Conservation (phyloP, 1,140 invertebrate species). For the Pomacea maculata region DNA sequence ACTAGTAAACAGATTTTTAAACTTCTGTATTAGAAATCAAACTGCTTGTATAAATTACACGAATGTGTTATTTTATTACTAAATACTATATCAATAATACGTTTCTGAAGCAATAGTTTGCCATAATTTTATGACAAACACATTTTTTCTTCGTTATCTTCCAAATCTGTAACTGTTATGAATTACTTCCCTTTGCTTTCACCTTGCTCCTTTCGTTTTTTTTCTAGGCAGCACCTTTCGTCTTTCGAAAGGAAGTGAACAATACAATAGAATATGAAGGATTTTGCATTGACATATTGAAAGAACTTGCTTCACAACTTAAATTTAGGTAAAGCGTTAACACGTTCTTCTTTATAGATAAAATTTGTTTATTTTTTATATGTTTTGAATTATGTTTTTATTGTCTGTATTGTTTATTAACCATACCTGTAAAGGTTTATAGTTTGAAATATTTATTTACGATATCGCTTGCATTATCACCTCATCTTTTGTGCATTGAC, state of each 20-base stretch:
- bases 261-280: constrained; percentile 29
- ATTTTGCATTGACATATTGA: constrained; percentile 50
- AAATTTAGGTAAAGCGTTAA: constrained; percentile 59
- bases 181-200: background rate
- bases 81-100: no score
- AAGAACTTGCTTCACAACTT: constrained; percentile 46
- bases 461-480: no score
- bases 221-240: constrained; percentile 33
- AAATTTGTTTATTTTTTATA: background rate
- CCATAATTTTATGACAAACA: no score
- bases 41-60: no score
- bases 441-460: no score
- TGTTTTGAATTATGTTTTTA: background rate
- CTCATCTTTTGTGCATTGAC: background rate
- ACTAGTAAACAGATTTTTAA: no score
- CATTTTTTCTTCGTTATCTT: no score
- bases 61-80: no score
- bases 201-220: background rate
- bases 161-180: no score
- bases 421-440: background rate
- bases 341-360: background rate
- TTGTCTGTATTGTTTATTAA: background rate
- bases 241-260: background rate
- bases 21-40: no score
- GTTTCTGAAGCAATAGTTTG: no score